Conservation (phyloP, 2,797 vertebrate genomes). For the Linurgus olivaceus region DNA sequence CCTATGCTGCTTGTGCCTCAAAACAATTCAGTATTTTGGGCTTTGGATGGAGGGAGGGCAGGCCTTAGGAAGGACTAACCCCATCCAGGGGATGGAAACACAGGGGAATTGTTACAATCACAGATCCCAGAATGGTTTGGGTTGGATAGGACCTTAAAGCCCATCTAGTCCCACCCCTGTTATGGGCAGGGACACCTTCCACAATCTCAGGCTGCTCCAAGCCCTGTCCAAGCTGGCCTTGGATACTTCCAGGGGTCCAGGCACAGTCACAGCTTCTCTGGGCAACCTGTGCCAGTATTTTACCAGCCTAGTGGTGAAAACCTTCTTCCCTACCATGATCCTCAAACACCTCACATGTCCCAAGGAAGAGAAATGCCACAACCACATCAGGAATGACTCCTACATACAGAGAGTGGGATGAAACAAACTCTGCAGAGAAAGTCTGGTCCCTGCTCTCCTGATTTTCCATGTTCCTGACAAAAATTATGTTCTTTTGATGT, state of each 20-base stretch:
- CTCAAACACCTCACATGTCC: fast-evolving
- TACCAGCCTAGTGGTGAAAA: background rate
- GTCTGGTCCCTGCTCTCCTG: background rate
- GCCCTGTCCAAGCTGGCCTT: fast-evolving
- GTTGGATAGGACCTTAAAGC: background rate
- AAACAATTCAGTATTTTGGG: fast-evolving
- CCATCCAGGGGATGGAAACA: background rate
- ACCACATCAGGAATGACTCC: too few species aligned
- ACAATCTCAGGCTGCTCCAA: fast-evolving
- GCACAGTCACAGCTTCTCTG: background rate
- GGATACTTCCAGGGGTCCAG: background rate
- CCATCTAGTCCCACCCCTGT: background rate
- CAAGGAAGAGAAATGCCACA: background rate
- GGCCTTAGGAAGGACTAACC: background rate
- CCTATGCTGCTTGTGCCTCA: background rate
- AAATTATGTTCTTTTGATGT: background rate
- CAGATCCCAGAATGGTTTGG: background rate
- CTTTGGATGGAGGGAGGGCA: background rate
- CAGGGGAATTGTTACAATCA: fast-evolving
- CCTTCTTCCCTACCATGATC: background rate
- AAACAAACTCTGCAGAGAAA: background rate
- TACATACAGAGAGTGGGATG: fast-evolving
- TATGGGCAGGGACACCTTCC: background rate
- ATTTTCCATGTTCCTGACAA: fast-evolving
- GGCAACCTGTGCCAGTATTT: background rate